phyloP scores from a whole-genome alignment of 2,888 invertebrate genomes.

The Athalia cordata region DNA sequence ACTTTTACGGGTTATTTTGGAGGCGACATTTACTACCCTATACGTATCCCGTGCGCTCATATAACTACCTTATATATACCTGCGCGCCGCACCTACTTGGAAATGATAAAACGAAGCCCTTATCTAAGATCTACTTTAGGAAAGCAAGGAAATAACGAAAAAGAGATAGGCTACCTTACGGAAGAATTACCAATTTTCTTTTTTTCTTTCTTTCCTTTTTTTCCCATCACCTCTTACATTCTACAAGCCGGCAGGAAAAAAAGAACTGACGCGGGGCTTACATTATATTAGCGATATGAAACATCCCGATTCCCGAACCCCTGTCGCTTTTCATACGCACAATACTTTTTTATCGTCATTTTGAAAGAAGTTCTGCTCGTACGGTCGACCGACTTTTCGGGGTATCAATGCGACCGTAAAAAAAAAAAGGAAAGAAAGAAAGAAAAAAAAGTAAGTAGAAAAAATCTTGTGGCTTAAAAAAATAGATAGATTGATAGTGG shows the following conservation, averaged over 20 bases:
- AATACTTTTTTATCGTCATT: constrained; percentile 29
- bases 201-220: background rate
- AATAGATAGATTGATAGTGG: constrained; percentile 23
- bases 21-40: constrained; percentile 9
- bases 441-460: background rate
- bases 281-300: constrained; percentile 6
- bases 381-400: constrained; percentile 24
- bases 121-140: constrained; percentile 27
- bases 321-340: constrained; percentile 31
- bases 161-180: constrained; percentile 11
- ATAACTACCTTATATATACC: background rate
- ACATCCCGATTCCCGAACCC: constrained; percentile 7
- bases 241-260: background rate
- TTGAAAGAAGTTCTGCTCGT: constrained; percentile 10
- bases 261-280: constrained; percentile 18
- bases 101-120: constrained; percentile 36
- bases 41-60: background rate
- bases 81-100: background rate
- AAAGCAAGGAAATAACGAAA: background rate
- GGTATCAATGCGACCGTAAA: constrained; percentile 14
- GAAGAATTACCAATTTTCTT: constrained; percentile 29
- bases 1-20: constrained; percentile 13
- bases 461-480: no score
- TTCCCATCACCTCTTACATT: background rate
- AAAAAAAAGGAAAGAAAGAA: background rate